A percentile compares a stretch with the other conserved stretches of the same genome.
These are phyloP conservation scores for Phylloscopus collybita DNA, from an alignment of 2,797 vertebrate species.

Conservation along the genomic window DNA sequence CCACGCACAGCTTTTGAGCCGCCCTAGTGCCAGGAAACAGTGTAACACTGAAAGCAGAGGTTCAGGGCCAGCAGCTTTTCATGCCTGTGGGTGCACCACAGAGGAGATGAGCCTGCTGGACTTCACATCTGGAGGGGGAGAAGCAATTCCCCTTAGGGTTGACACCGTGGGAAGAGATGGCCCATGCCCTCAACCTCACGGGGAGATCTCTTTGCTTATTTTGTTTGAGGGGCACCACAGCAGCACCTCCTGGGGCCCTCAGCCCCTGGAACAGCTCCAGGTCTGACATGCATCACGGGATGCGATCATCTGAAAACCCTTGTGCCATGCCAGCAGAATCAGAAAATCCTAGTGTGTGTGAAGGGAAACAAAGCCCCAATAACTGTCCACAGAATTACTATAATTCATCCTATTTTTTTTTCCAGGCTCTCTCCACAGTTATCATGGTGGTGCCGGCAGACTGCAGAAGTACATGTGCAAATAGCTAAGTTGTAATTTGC, in stretches of 20 bases:
- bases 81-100: rapidly evolving
- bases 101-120: not conserved
- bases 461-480: slow-evolving; percentile 63
- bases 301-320: not conserved
- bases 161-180: not conserved
- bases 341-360: not conserved
- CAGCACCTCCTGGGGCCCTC: rapidly evolving
- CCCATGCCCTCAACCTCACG: not conserved
- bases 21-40: not conserved
- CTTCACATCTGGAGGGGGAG: not conserved
- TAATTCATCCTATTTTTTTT: slow-evolving; percentile 48
- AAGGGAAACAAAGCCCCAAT: slow-evolving; percentile 34
- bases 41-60: not conserved
- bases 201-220: not conserved
- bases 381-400: slow-evolving; percentile 20
- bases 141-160: not conserved
- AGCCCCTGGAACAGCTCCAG: not conserved
- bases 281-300: rapidly evolving
- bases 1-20: not conserved
- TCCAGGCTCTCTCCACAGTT: slow-evolving; percentile 26
- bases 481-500: slow-evolving; percentile 72
- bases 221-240: not conserved
- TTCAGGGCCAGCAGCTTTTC: not conserved
- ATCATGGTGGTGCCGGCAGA: slow-evolving; percentile 47
- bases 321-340: not conserved